Evolutionary conservation across 2,113 vertebrate genomes (phyloP).

Genomic region (Scopus umbretta): DNA sequence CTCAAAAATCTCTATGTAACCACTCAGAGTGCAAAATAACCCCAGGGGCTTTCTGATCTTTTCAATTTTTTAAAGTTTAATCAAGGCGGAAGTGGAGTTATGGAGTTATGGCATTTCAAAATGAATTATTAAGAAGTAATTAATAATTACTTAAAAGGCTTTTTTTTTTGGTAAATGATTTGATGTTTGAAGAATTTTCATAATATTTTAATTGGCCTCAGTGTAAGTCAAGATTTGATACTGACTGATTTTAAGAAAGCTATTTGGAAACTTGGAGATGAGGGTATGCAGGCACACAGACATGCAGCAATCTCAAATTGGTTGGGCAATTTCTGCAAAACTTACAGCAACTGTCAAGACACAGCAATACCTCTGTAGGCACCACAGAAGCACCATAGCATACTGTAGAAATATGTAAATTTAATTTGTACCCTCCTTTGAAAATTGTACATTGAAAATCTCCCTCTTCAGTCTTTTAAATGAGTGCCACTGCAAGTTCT

Average conservation of each 20-base stretch:
- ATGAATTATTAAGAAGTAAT: not conserved
- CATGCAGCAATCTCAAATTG: not conserved
- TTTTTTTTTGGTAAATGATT: not conserved
- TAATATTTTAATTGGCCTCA: not conserved
- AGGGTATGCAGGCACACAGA: not conserved
- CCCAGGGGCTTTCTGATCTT: not conserved
- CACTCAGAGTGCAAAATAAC: not conserved
- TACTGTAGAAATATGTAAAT: not conserved
- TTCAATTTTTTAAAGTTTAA: not conserved
- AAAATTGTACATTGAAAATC: not conserved
- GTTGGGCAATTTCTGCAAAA: not conserved
- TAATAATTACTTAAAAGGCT: not conserved
- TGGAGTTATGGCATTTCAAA: not conserved
- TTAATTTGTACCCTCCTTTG: not conserved
- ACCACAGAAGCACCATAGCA: not conserved
- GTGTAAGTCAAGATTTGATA: not conserved
- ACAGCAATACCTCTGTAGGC: not conserved
- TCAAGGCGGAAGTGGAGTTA: not conserved
- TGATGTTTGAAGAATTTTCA: not conserved
- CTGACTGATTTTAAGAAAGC: not conserved
- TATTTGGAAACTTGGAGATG: not conserved
- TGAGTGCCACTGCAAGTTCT: not conserved
- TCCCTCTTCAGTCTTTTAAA: not conserved
- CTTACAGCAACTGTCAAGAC: not conserved
- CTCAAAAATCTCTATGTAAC: not conserved